These are phyloP conservation scores for Myiozetetes cayanensis DNA, from an alignment of 2,113 vertebrate genomes.

Conservation along the genomic window DNA sequence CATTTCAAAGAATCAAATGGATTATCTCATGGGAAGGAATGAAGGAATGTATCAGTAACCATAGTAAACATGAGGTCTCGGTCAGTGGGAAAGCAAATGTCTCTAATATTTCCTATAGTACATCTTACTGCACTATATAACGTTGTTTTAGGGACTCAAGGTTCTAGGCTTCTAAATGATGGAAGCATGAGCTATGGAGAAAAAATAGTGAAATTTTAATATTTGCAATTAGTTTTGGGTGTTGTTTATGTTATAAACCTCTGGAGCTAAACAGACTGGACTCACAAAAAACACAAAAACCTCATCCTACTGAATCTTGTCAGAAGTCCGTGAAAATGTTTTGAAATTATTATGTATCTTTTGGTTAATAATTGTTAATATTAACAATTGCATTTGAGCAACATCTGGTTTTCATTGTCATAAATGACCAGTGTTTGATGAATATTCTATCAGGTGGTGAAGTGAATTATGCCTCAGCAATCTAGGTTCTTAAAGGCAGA, in stretches of 20 bases:
- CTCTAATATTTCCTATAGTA: not conserved
- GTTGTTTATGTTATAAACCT: not conserved
- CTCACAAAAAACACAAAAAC: not conserved
- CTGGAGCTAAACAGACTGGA: not conserved
- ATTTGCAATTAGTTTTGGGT: not conserved
- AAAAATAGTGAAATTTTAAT: not conserved
- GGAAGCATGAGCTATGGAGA: not conserved
- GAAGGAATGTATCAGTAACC: not conserved
- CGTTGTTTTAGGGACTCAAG: not conserved
- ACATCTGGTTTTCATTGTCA: not conserved
- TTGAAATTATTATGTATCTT: not conserved
- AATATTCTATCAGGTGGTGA: not conserved
- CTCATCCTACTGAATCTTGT: not conserved
- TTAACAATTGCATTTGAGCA: not conserved
- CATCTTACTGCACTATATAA: not conserved
- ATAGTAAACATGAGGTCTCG: not conserved
- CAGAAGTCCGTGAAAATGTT: not conserved
- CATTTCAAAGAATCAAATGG: not conserved
- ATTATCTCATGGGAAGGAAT: not conserved
- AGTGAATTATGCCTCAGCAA: not conserved
- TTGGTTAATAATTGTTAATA: not conserved
- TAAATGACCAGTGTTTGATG: not conserved
- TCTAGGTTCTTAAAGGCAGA: not conserved
- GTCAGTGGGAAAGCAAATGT: fast-evolving
- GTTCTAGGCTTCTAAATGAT: not conserved